Evolutionary conservation across 2,113 vertebrate species (phyloP), one percentile per base, ranked within the genome.

Genomic region (Peromyscus californicus): DNA sequence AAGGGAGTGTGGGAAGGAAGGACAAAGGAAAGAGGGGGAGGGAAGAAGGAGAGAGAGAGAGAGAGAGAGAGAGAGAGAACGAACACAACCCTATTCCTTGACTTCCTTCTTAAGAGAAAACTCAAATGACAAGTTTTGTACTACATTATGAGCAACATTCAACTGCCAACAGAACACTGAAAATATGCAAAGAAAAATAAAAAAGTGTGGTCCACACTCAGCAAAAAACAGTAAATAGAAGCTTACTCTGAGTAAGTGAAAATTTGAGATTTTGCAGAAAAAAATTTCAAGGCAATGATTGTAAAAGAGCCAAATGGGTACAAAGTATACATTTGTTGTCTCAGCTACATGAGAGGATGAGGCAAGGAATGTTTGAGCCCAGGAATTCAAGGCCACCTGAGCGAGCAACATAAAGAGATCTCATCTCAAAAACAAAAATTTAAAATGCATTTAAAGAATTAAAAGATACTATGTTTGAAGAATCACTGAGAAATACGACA

Each of bases 261-360:
- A 89, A 95, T 57, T 42, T 29, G 74, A 42, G 22, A 85, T 91
- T 88, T 10, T 76, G 21, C n/a, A 88, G 61, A 76, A 12, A 57
- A 94, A 94, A 94, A 89, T 26, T 76, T 93, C 65, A 91, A 79
- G 57, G 54, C 11, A 90, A 42, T 48, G 75, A 95, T 75, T 79
- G 42, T 24, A 93, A 61, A 92, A 69, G 84, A 54, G 75, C 36
- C 19, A 57, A 21, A 33, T 45, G 39, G 48, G 48, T 19, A 45
- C 24, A 19, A 12, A 80, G 61, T 21, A 1, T 9, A 51, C 36
- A 42, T 16, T 1, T 24, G 4, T 21, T 76, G 7, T 65, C 42
- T 45, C 9, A 54, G 83, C 36, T 67, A 67, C 33, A 78, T 29
- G 24, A 22, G 4, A 67, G 57, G 22, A 26, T 31, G 36, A 78